These are phyloP conservation scores for Prosapia bicincta DNA, from an alignment of 2,888 invertebrate species.

Conservation along the genomic window DNA sequence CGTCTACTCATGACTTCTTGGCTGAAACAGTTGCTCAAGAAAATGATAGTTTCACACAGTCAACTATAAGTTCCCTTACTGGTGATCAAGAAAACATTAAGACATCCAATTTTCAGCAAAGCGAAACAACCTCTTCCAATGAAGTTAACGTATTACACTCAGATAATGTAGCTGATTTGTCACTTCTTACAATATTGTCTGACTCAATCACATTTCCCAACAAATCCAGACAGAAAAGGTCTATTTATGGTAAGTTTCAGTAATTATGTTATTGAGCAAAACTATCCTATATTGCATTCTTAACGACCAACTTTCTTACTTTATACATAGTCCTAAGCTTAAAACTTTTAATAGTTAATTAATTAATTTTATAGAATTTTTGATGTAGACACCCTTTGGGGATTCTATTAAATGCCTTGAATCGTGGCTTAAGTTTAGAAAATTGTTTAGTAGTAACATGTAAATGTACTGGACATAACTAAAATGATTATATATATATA, in stretches of 20 bases:
- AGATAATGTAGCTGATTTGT: not conserved
- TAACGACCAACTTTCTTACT: no score
- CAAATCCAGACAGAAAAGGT: not conserved
- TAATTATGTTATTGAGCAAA: no score
- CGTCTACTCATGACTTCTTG: not conserved
- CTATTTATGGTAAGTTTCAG: slow-evolving; percentile 6
- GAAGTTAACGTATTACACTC: not conserved
- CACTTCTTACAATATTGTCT: not conserved
- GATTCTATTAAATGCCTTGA: no score
- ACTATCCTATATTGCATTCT: no score
- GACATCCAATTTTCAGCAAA: not conserved
- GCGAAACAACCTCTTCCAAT: not conserved
- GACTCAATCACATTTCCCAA: not conserved
- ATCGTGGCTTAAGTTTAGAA: no score
- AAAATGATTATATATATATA: no score
- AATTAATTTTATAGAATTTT: no score
- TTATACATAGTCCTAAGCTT: no score
- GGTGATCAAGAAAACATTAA: not conserved
- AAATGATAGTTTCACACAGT: not conserved
- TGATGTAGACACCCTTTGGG: no score
- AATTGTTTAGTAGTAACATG: no score
- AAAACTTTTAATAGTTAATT: no score
- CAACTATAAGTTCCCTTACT: not conserved
- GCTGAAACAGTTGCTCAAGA: not conserved
- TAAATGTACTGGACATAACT: no score